These are phyloP conservation scores for Daboia siamensis DNA, from an alignment of 2,113 vertebrate species.

Conservation along the genomic window DNA sequence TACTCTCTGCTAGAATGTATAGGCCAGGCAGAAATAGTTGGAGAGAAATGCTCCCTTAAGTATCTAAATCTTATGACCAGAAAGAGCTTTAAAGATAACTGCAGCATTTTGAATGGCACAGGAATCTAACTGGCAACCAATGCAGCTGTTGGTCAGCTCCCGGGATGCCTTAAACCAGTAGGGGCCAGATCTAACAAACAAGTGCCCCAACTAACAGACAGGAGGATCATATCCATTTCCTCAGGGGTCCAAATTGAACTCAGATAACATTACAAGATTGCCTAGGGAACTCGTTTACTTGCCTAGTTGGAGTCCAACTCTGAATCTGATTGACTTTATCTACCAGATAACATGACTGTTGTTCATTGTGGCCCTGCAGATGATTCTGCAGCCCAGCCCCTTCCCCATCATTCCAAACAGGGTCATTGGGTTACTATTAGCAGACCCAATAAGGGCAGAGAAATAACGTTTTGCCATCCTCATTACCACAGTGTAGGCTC, in stretches of 20 bases:
- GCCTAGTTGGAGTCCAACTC: background rate
- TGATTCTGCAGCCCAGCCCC: background rate
- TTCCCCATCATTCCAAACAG: background rate
- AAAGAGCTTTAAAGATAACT: background rate
- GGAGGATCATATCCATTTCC: background rate
- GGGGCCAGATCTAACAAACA: background rate
- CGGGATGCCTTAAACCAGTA: background rate
- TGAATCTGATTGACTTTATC: background rate
- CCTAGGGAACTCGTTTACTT: background rate
- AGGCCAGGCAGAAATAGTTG: background rate
- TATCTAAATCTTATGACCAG: background rate
- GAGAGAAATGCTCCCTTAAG: background rate
- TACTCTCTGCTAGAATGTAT: background rate
- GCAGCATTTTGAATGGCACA: background rate
- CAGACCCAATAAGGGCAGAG: background rate
- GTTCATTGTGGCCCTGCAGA: background rate
- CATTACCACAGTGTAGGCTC: background rate
- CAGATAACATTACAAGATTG: background rate
- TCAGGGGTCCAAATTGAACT: background rate
- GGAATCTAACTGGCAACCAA: background rate
- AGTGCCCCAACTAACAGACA: background rate
- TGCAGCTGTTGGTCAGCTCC: background rate
- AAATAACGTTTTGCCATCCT: background rate
- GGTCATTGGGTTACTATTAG: background rate
- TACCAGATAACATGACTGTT: background rate